A percentile compares a stretch with the other conserved stretches of the same genome.
phyloP scores from a whole-genome alignment of 2,797 vertebrate species.

The Kryptolebias ocellatus region DNA sequence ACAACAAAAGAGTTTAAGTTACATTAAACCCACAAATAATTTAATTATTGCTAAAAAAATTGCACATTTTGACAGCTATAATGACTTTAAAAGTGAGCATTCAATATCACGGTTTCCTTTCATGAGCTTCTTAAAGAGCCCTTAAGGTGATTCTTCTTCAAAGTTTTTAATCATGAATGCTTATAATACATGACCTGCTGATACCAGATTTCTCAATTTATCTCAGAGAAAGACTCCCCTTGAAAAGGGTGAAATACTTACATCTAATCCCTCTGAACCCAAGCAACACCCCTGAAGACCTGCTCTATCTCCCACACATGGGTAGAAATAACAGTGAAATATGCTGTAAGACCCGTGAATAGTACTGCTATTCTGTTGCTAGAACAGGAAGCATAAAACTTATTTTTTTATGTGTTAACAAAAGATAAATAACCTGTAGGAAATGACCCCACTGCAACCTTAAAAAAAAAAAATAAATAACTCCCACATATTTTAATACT shows the following conservation, averaged over 20 bases:
- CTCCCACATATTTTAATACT: too few relatives aligned
- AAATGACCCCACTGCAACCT: neutral
- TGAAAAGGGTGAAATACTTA: slow-evolving; percentile 60
- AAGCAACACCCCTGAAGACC: neutral
- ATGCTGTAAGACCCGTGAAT: neutral
- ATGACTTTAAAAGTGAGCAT: slow-evolving; percentile 49
- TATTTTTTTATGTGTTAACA: neutral
- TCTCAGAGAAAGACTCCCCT: slow-evolving; percentile 51
- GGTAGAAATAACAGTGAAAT: slow-evolving; percentile 1
- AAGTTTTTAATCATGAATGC: slow-evolving; percentile 73
- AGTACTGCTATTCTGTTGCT: fast-evolving
- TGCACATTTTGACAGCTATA: slow-evolving; percentile 54
- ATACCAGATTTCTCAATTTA: slow-evolving; percentile 61
- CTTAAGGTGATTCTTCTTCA: slow-evolving; percentile 70
- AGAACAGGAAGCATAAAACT: neutral
- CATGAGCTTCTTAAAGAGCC: slow-evolving; percentile 68
- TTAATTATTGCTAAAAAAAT: too few relatives aligned
- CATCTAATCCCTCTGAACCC: slow-evolving; percentile 56
- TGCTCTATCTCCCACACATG: neutral
- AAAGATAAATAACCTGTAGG: neutral
- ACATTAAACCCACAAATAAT: too few relatives aligned
- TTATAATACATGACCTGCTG: slow-evolving; percentile 71
- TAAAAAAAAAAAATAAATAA: neutral
- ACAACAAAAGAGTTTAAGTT: too few relatives aligned
- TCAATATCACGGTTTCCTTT: slow-evolving; percentile 68